A percentile compares a stretch with the other conserved stretches of the same genome.
Evolutionary conservation across 2,888 invertebrate species (phyloP).

Genomic region (Coelogynopora nodosa): DNA sequence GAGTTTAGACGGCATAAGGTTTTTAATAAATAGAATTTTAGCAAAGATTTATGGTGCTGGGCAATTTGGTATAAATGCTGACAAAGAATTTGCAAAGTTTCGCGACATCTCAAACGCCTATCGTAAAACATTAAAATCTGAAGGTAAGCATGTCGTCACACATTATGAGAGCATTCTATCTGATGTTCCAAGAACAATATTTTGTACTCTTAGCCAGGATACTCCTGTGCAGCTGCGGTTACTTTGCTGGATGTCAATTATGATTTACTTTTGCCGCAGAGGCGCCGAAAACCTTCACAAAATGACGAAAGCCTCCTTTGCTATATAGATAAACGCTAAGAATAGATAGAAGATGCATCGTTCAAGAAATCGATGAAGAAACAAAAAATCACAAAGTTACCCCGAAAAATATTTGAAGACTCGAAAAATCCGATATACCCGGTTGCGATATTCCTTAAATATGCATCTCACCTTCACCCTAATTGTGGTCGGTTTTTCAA

Average conservation of each 20-base stretch:
- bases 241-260: constrained; percentile 1
- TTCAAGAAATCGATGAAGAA: constrained; percentile 4
- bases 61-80: not conserved
- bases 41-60: not conserved
- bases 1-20: not conserved
- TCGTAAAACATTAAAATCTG: constrained; percentile 14
- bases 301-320: constrained; percentile 10
- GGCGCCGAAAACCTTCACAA: constrained; percentile 11
- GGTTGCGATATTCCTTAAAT: not conserved
- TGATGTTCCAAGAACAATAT: not conserved
- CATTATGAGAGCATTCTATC: constrained; percentile 26
- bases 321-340: not conserved
- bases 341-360: not conserved
- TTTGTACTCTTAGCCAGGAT: constrained; percentile 13
- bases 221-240: constrained; percentile 17
- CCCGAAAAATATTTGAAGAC: not conserved
- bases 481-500: constrained; percentile 19
- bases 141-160: constrained; percentile 17
- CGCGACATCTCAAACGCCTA: not conserved
- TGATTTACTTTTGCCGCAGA: constrained; percentile 29
- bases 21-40: constrained; percentile 9
- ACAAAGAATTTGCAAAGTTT: not conserved
- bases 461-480: not conserved
- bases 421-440: constrained; percentile 6
- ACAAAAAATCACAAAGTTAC: not conserved